These are phyloP conservation scores for Anabas testudineus DNA, from an alignment of 2,797 vertebrate species.

Conservation along the genomic window DNA sequence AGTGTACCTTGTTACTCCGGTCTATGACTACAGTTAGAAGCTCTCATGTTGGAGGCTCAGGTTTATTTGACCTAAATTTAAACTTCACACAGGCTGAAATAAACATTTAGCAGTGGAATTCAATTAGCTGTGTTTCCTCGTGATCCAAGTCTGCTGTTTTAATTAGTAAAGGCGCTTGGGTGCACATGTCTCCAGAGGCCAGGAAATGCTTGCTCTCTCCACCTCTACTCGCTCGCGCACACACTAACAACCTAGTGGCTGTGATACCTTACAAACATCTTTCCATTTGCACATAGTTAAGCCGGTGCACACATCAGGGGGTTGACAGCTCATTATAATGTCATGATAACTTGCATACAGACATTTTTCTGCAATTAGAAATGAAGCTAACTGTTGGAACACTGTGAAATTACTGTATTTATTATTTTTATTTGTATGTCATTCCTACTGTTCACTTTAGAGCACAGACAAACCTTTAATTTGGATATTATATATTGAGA, in stretches of 20 bases:
- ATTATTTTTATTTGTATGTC: too few relatives aligned
- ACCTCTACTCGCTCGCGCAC: slow-evolving; percentile 14
- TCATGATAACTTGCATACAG: neutral
- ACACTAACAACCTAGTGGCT: slow-evolving; percentile 2
- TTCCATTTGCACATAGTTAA: neutral
- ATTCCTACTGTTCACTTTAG: too few relatives aligned
- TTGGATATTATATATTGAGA: too few relatives aligned
- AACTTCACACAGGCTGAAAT: slow-evolving; percentile 51
- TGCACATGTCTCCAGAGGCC: slow-evolving; percentile 30
- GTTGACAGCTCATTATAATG: neutral
- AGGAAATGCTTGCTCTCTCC: neutral
- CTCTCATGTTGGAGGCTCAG: slow-evolving; percentile 20
- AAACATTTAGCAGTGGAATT: slow-evolving; percentile 54
- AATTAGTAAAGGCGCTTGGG: slow-evolving; percentile 36
- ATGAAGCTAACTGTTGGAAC: too few relatives aligned
- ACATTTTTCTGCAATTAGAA: slow-evolving; percentile 7
- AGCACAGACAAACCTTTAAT: too few relatives aligned
- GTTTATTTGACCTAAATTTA: slow-evolving; percentile 44
- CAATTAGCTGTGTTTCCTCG: slow-evolving; percentile 52
- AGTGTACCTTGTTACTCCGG: slow-evolving; percentile 13
- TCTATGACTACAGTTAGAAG: slow-evolving; percentile 34
- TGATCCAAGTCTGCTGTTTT: slow-evolving; percentile 42
- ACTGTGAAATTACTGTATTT: too few relatives aligned
- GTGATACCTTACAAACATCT: neutral
- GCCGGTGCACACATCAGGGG: neutral